phyloP scores from a whole-genome alignment of 2,888 invertebrate genomes.

The Agapetus fuscipes region DNA sequence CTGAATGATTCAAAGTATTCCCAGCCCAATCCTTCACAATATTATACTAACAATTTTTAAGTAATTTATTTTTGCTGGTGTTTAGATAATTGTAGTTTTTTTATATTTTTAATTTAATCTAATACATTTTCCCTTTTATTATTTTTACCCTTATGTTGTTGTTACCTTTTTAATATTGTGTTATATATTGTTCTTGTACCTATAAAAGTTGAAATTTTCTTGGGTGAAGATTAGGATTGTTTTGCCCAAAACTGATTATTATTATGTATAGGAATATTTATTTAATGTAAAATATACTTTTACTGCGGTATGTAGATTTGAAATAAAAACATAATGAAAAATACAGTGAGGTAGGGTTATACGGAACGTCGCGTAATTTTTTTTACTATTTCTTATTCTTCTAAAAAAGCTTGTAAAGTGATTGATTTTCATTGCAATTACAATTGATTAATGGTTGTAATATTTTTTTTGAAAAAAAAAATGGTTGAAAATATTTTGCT shows the following conservation, averaged over 20 bases:
- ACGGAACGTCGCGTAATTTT: too few species aligned
- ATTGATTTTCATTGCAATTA: too few species aligned
- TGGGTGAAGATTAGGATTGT: slow-evolving; percentile 8
- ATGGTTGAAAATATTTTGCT: too few species aligned
- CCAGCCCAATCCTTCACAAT: neutral
- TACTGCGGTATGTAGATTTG: too few species aligned
- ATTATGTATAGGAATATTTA: neutral
- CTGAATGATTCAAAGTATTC: too few species aligned
- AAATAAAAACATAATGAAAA: too few species aligned
- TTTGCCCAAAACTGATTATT: too few species aligned
- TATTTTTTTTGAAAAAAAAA: too few species aligned
- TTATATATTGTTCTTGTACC: slow-evolving; percentile 21
- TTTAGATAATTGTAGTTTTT: neutral
- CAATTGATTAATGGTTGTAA: too few species aligned
- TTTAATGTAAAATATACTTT: neutral
- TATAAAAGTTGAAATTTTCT: slow-evolving; percentile 14
- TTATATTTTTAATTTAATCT: slow-evolving; percentile 2
- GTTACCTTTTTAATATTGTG: slow-evolving; percentile 20
- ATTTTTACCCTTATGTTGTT: slow-evolving; percentile 16
- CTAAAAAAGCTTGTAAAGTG: too few species aligned
- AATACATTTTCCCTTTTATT: slow-evolving; percentile 7
- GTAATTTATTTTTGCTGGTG: slow-evolving; percentile 4
- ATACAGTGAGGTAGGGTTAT: too few species aligned
- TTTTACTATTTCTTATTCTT: too few species aligned
- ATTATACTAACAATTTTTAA: slow-evolving; percentile 5